Evolutionary conservation across 2,888 invertebrate genomes (phyloP), one percentile per base, ranked within the genome.

Genomic region (Zaprionus bogoriensis): DNA sequence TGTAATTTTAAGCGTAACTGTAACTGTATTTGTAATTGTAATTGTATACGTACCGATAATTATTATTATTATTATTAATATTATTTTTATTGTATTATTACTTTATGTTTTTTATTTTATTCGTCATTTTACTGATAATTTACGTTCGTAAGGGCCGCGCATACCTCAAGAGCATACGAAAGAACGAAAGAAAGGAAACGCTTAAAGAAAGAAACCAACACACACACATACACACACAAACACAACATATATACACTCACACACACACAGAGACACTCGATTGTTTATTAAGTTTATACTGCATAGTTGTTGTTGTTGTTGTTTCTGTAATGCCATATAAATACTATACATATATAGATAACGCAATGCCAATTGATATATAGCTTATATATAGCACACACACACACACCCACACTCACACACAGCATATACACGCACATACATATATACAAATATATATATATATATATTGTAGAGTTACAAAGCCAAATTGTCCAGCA

Each of bases 401-500:
- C n/a, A n/a, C n/a, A n/a, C n/a, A n/a, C n/a, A n/a, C n/a, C n/a
- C n/a, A n/a, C n/a, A n/a, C n/a, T n/a, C n/a, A n/a, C n/a, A n/a
- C n/a, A n/a, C n/a, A n/a, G n/a, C n/a, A n/a, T n/a, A n/a, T n/a
- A n/a, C n/a, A n/a, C n/a, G n/a, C n/a, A n/a, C n/a, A n/a, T n/a
- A n/a, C n/a, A 36, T 9, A 36, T 36, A 32, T 14, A 17, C 36
- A 42, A 50, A 63, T 53, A 64, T 50, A 57, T 57, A 42, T 51
- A 55, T 55, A 48, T 48, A 55, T 42, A 50, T 45, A 50, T 36
- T 17, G 32, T 36, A 36, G 22, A 22, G 20, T 20, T 22, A 22
- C 12, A 20, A 80, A 57, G 74, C 80, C 80, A 80, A 80, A 80
- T 72, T 81, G 75, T 71, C 77, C 77, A 71, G 54, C 64, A 62